A percentile compares a stretch with the other conserved stretches of the same genome.
Evolutionary conservation across 2,113 vertebrate species (phyloP).

Genomic region (Cochlearius cochlearius): DNA sequence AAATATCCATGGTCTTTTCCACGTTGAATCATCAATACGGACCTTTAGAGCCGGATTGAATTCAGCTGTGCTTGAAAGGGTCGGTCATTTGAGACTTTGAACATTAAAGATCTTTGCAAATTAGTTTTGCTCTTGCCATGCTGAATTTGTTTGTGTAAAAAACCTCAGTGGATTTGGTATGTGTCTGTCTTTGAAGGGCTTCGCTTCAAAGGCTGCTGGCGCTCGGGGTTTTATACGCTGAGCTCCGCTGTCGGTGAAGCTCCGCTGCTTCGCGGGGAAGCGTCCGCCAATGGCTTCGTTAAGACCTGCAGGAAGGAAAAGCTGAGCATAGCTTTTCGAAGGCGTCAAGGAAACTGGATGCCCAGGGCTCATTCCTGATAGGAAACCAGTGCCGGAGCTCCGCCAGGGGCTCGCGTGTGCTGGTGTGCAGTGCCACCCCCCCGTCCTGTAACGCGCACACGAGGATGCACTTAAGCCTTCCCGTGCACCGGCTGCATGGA

Average conservation of each 20-base stretch:
- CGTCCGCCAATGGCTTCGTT: not conserved
- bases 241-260: not conserved
- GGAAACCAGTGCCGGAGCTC: not conserved
- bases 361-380: not conserved
- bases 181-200: constrained; percentile 17
- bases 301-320: not conserved
- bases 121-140: constrained; percentile 21
- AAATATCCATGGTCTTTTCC: not conserved
- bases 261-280: not conserved
- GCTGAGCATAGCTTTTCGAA: not conserved
- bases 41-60: not conserved
- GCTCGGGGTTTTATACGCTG: not conserved
- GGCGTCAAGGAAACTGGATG: not conserved
- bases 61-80: constrained; percentile 12
- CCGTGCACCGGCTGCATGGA: fast-evolving
- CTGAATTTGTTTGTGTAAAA: constrained; percentile 40
- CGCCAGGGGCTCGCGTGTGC: fast-evolving
- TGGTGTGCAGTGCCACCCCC: fast-evolving
- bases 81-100: not conserved
- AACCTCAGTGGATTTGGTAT: not conserved
- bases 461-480: not conserved
- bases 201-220: constrained; percentile 1
- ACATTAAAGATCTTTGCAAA: constrained; percentile 31
- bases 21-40: not conserved
- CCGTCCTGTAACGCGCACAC: fast-evolving